phyloP scores from a whole-genome alignment of 2,113 vertebrate genomes.

The Toxotes chatareus region DNA sequence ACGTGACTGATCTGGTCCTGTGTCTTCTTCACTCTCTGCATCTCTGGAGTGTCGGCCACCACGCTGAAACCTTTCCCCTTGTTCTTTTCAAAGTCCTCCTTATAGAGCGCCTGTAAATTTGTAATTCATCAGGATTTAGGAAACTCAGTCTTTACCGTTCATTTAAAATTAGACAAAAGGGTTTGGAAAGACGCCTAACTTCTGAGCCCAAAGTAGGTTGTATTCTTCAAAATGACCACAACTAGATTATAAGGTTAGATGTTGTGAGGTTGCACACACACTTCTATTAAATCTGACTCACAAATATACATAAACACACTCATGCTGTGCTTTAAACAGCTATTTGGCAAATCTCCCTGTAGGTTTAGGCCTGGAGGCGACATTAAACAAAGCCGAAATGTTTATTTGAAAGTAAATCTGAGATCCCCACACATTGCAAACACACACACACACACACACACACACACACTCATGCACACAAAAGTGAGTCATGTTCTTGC shows the following conservation, averaged over 20 bases:
- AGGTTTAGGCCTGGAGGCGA: neutral
- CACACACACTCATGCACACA: slow-evolving; percentile 53
- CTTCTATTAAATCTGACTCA: neutral
- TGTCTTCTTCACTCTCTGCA: slow-evolving; percentile 94
- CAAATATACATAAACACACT: slow-evolving; percentile 14
- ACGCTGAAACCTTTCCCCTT: slow-evolving; percentile 94
- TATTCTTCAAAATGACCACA: neutral
- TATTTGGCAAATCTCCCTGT: neutral
- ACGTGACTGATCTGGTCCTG: slow-evolving; percentile 97
- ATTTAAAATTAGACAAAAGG: neutral
- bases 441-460: slow-evolving; percentile 42
- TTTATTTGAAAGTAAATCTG: slow-evolving; percentile 62
- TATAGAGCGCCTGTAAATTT: slow-evolving; percentile 91
- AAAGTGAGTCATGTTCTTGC: slow-evolving; percentile 73
- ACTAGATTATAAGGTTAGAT: neutral
- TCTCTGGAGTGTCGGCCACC: slow-evolving; percentile 93
- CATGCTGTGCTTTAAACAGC: neutral
- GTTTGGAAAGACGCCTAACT: neutral
- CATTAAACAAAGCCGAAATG: slow-evolving; percentile 27
- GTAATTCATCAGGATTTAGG: slow-evolving; percentile 22
- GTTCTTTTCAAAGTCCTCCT: slow-evolving; percentile 97
- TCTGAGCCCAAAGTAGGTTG: neutral
- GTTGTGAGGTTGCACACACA: neutral
- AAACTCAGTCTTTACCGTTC: neutral
- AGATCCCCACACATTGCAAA: slow-evolving; percentile 9